A percentile compares a stretch with the other conserved stretches of the same genome.
These are phyloP conservation scores for Machimus atricapillus DNA, from an alignment of 2,888 invertebrate species.

Conservation along the genomic window DNA sequence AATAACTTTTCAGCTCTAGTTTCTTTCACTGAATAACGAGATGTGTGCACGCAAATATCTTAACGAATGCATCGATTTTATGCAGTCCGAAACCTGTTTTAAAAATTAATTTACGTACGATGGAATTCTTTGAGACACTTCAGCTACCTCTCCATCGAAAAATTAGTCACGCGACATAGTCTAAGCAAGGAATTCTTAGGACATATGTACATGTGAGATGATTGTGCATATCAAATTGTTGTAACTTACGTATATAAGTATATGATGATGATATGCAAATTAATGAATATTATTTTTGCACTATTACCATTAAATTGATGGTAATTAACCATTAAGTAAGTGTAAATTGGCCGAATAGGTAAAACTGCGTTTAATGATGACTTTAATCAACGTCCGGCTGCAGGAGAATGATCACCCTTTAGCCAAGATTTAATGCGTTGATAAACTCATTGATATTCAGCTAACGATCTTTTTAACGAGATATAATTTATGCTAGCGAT, in stretches of 20 bases:
- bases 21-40: neutral
- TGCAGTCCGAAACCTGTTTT: neutral
- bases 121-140: neutral
- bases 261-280: neutral
- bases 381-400: neutral
- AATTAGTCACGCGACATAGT: neutral
- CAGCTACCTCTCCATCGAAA: neutral
- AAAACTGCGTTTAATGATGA: neutral
- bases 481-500: neutral
- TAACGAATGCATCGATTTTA: neutral
- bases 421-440: neutral
- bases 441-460: neutral
- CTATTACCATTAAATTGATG: neutral
- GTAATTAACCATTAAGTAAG: neutral
- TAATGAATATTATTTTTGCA: neutral
- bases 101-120: neutral
- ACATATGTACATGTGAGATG: neutral
- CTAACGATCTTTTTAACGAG: neutral
- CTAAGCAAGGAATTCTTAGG: neutral
- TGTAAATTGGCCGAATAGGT: neutral
- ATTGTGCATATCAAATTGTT: neutral
- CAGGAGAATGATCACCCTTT: neutral
- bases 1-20: neutral
- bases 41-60: neutral
- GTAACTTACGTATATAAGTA: neutral